Evolutionary conservation across 2,797 vertebrate species (phyloP).

Genomic region (Melanogrammus aeglefinus): DNA sequence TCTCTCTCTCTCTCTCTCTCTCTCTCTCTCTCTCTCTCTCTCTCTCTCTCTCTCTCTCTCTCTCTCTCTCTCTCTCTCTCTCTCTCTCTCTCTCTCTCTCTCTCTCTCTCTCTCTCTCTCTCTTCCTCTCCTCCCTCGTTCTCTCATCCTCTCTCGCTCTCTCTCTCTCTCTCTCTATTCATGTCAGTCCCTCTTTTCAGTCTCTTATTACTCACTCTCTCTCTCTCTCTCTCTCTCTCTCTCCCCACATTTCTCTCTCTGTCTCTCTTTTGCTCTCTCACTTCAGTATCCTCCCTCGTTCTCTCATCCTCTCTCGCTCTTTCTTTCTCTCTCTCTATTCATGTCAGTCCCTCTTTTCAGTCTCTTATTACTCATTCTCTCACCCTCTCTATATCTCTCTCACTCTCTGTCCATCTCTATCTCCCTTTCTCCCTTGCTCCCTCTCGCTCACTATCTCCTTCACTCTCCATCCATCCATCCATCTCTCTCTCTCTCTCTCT

Average conservation of each 20-base stretch:
- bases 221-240: conserved; percentile 30
- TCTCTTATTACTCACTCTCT: conserved; percentile 23
- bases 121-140: not conserved
- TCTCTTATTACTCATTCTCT: too few relatives aligned
- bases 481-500: too few relatives aligned
- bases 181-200: too few relatives aligned
- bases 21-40: not conserved
- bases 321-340: not conserved
- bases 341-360: too few relatives aligned
- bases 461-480: conserved; percentile 7
- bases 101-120: not conserved
- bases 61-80: not conserved
- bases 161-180: too few relatives aligned
- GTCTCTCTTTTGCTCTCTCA: not conserved
- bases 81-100: too few relatives aligned
- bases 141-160: not conserved
- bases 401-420: conserved; percentile 33
- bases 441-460: too few relatives aligned
- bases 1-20: not conserved
- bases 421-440: not conserved
- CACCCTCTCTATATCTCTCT: not conserved
- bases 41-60: too few relatives aligned
- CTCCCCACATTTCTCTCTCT: conserved; percentile 14
- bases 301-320: not conserved
- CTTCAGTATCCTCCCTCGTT: conserved; percentile 23